Evolutionary conservation across 2,797 vertebrate genomes (phyloP), one percentile per base, ranked within the genome.

Genomic region (Arctocebus calabarensis): DNA sequence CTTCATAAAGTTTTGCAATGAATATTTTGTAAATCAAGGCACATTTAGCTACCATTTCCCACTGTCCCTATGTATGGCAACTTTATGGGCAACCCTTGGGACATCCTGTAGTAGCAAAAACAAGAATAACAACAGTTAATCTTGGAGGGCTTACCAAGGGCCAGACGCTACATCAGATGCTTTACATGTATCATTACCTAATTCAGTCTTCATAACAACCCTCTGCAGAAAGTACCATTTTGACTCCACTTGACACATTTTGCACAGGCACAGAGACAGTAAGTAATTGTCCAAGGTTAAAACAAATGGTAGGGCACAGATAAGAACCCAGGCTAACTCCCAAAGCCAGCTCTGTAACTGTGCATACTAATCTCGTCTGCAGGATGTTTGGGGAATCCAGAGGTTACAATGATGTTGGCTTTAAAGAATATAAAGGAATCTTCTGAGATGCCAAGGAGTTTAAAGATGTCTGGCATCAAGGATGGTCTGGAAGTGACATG

Each of bases 301-400:
- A 55, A 11, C 17, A 32, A 83, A 29, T 45, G 22, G 48, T 55
- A 20, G 2, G 1, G 2, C 23, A 23, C 32, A 52, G n/a, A 7
- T 61, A 19, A 86, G 19, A 43, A 61, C 20, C 19, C 52, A 88
- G 40, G 48, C 29, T 74, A 64, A 90, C 48, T 52, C 45, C 17
- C 32, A 40, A 32, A 61, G 52, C 19, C 37, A 34, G 32, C 25
- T 94, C 75, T 83, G 14, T 20, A 55, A n/a, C 3, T 48, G 29
- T 19, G 52, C 9, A 40, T 7, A 20, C 7, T 0, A 83, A 75
- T 7, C 32, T 55, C 1, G 12, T 5, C 32, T 0, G 3, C 10
- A 22, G 22, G n/a, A 68, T 13, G 17, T 71, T 79, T 66, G 32
- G 40, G 48, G 59, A 40, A 74, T 16, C 17, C 17, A 73, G 40